Conservation (phyloP, 2,888 invertebrate genomes). For the Dione juno region DNA sequence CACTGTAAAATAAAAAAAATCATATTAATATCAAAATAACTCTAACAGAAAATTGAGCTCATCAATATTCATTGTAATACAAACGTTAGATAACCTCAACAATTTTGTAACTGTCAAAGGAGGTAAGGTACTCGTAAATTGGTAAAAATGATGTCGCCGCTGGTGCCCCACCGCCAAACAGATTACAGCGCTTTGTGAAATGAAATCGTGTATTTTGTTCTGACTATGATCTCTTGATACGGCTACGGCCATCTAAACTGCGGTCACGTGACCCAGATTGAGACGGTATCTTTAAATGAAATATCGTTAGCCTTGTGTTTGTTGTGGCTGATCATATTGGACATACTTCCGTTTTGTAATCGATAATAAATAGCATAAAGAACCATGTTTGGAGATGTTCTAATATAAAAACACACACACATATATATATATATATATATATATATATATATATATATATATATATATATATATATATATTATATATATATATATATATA, state of each 20-base stretch:
- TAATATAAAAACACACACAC: too few species aligned
- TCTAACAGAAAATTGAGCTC: background rate
- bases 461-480: too few species aligned
- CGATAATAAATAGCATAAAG: background rate
- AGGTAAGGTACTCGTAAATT: too few species aligned
- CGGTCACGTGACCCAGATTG: conserved; percentile 19
- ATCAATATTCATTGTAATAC: background rate
- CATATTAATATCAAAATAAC: background rate
- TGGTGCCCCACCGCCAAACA: conserved; percentile 25
- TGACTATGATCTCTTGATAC: conserved; percentile 27
- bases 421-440: too few species aligned
- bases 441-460: too few species aligned
- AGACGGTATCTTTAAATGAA: background rate
- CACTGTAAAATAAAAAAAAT: background rate
- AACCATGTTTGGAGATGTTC: too few species aligned
- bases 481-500: too few species aligned
- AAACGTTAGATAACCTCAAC: background rate
- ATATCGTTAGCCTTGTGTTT: background rate
- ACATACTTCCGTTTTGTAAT: background rate
- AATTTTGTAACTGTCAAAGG: conserved; percentile 19
- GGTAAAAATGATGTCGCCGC: conserved; percentile 16
- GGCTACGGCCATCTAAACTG: conserved; percentile 2
- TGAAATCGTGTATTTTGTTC: conserved; percentile 25
- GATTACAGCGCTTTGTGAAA: conserved; percentile 31
- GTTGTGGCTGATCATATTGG: background rate